A percentile compares a stretch with the other conserved stretches of the same genome.
These are phyloP conservation scores for Euplagia quadripunctaria DNA, from an alignment of 2,888 invertebrate species.

Conservation along the genomic window DNA sequence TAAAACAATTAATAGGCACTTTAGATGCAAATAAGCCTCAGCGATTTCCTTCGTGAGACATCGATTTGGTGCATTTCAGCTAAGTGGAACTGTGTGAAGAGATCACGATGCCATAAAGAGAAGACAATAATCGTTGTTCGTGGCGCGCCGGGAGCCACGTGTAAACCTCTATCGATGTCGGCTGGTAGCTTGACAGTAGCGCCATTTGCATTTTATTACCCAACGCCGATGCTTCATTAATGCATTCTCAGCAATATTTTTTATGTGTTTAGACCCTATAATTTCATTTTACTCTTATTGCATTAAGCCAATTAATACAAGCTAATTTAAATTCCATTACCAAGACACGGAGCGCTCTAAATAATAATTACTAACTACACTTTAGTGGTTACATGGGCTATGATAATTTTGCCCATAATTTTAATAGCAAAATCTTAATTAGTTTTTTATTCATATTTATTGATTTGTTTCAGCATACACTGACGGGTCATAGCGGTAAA, in stretches of 20 bases:
- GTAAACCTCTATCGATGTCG: conserved; percentile 65
- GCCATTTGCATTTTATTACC: conserved; percentile 56
- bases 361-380: conserved; percentile 25
- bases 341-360: conserved; percentile 3
- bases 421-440: conserved; percentile 1
- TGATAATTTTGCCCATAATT: conserved; percentile 17
- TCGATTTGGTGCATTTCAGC: conserved; percentile 57
- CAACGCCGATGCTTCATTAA: conserved; percentile 30
- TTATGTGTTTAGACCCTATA: conserved; percentile 7
- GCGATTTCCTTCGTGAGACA: conserved; percentile 63
- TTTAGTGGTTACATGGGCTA: conserved; percentile 19
- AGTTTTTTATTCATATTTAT: conserved; percentile 8
- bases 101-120: conserved; percentile 76
- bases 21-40: conserved; percentile 68
- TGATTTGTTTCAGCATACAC: conserved; percentile 90
- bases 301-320: conserved; percentile 9
- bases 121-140: conserved; percentile 75
- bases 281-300: conserved; percentile 10
- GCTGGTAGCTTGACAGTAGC: conserved; percentile 60
- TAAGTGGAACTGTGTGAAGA: conserved; percentile 65
- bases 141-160: conserved; percentile 65
- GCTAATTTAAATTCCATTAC: conserved; percentile 30
- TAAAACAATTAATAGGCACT: conserved; percentile 65
- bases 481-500: conserved; percentile 98
- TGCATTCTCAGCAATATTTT: conserved; percentile 15